phyloP scores from a whole-genome alignment of 2,888 invertebrate genomes.

The Erebia ligea region DNA sequence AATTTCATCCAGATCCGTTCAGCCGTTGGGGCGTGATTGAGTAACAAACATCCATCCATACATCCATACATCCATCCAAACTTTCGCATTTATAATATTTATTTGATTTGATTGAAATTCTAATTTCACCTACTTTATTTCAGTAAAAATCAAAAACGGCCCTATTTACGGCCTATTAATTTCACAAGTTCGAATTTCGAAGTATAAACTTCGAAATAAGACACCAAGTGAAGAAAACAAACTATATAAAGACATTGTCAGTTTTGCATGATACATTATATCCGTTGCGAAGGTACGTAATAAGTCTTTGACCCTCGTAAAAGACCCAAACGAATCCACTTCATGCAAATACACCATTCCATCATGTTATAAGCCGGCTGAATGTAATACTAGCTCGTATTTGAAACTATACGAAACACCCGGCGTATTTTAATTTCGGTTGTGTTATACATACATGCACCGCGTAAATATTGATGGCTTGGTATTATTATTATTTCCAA shows the following conservation, averaged over 20 bases:
- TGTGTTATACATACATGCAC: constrained; percentile 14
- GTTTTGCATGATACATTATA: constrained; percentile 14
- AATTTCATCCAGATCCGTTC: too few relatives aligned
- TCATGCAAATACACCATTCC: constrained; percentile 32
- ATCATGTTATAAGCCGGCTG: constrained; percentile 27
- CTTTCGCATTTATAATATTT: too few relatives aligned
- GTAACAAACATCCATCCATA: too few relatives aligned
- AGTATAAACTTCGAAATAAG: too few relatives aligned
- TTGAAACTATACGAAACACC: constrained; percentile 19
- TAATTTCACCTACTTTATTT: too few relatives aligned
- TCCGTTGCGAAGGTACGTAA: constrained; percentile 9
- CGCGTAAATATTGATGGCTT: constrained; percentile 26
- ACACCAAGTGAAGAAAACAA: neutral
- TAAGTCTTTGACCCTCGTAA: constrained; percentile 35
- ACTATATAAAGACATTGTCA: constrained; percentile 13
- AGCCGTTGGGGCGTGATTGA: too few relatives aligned
- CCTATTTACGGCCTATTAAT: too few relatives aligned
- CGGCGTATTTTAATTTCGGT: constrained; percentile 30
- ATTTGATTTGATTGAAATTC: too few relatives aligned
- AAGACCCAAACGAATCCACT: constrained; percentile 27
- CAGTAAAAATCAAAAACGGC: too few relatives aligned
- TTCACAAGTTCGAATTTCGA: too few relatives aligned
- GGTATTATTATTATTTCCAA: constrained; percentile 10
- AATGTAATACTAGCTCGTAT: constrained; percentile 26
- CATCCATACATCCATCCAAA: too few relatives aligned